These are phyloP conservation scores for Sarotherodon lohbergeri DNA, from an alignment of 2,113 vertebrate genomes.

Conservation along the genomic window DNA sequence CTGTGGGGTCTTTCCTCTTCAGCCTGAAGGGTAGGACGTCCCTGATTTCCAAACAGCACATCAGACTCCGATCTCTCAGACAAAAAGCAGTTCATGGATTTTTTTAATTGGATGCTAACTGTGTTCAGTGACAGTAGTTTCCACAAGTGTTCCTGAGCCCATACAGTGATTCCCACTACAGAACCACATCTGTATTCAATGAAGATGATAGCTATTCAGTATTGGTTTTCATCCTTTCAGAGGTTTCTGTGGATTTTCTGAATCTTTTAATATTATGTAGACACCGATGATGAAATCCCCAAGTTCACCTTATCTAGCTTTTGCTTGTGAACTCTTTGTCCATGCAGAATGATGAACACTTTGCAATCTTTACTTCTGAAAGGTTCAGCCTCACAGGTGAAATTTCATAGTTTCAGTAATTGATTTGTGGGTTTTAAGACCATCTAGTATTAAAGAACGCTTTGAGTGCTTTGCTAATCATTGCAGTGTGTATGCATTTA, in stretches of 20 bases:
- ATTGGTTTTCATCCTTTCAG: background rate
- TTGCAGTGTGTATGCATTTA: background rate
- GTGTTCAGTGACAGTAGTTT: background rate
- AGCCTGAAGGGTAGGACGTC: background rate
- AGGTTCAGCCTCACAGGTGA: background rate
- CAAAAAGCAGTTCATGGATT: background rate
- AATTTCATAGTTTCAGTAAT: background rate
- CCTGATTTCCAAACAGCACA: background rate
- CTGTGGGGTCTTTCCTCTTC: background rate
- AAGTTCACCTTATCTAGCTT: background rate
- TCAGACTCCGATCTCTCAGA: background rate
- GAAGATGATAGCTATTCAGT: rapidly evolving
- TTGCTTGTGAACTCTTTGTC: background rate
- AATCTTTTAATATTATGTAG: background rate
- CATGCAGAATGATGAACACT: background rate
- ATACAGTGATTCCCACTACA: background rate
- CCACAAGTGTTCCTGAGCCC: background rate
- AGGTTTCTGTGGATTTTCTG: background rate
- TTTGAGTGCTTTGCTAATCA: background rate
- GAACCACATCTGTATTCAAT: background rate
- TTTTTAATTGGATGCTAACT: background rate
- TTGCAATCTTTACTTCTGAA: background rate
- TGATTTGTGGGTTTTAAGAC: background rate
- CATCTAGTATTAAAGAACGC: background rate
- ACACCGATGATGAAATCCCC: background rate